Conservation (phyloP, 2,797 vertebrate genomes). For the Eupleurogrammus muticus region DNA sequence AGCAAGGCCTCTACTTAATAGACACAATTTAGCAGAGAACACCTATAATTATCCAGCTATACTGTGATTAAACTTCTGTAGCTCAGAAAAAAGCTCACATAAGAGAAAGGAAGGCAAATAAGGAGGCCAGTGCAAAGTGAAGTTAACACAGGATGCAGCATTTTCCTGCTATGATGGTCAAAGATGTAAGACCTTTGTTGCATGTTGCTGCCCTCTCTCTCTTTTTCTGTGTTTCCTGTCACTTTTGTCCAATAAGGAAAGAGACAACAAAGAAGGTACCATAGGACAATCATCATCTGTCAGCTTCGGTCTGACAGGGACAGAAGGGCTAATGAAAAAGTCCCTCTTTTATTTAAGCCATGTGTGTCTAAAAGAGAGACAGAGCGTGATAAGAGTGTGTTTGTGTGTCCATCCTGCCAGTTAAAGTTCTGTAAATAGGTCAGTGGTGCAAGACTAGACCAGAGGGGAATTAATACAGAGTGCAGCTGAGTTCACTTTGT, state of each 20-base stretch:
- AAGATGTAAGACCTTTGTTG: constrained; percentile 6
- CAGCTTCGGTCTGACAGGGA: constrained; percentile 16
- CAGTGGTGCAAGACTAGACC: constrained; percentile 44
- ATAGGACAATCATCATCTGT: constrained; percentile 29
- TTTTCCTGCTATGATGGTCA: neutral
- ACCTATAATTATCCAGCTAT: constrained; percentile 55
- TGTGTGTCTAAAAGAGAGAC: constrained; percentile 11
- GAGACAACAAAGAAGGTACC: neutral
- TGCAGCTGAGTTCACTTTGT: constrained; percentile 53
- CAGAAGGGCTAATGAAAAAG: constrained; percentile 28
- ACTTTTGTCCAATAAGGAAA: constrained; percentile 19
- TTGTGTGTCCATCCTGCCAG: constrained; percentile 33
- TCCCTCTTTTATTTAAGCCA: constrained; percentile 30
- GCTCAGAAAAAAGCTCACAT: constrained; percentile 17
- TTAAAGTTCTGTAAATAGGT: constrained; percentile 66
- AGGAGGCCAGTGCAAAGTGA: constrained; percentile 20
- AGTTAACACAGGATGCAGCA: constrained; percentile 6
- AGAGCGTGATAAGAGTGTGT: neutral
- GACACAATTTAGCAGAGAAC: constrained; percentile 27
- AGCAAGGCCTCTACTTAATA: constrained; percentile 15
- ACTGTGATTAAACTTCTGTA: constrained; percentile 43
- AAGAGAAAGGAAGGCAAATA: constrained; percentile 13
- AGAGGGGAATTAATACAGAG: constrained; percentile 39
- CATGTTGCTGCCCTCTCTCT: constrained; percentile 14
- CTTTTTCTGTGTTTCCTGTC: constrained; percentile 27